Base-by-base conservation (phyloP, 1,140 invertebrate genomes). In the Drosophila truncata region DNA sequence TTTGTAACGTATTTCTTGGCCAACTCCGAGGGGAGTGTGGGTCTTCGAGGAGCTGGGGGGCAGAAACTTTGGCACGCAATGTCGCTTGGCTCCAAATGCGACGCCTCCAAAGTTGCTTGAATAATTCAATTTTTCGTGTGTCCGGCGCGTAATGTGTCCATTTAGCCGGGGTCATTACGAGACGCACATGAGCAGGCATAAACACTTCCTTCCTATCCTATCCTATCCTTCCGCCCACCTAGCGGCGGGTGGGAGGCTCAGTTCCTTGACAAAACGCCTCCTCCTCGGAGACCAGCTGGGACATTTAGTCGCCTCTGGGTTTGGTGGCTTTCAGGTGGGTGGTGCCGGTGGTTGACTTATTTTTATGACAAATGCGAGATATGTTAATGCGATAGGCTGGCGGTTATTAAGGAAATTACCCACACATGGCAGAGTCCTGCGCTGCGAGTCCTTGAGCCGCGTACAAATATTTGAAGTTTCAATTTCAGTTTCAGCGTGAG, bases 361-460 rank as follows among this genome's bases (percentile, higher is more conserved):
- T 84, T 78, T 82, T 84, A 81, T 88, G 84, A 88, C 84, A 88
- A 88, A 88, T 88, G 80, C 79, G 85, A 88, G 84, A 88, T 88
- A 88, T 88, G 84, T 88, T 88, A 88, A 88, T 88, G 85, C 80
- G 84, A 88, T 88, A 88, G 84, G 85, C 84, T 50, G 69, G 64
- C 69, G 78, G 80, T 84, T 84, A 88, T 88, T 88, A 88, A 88
- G 84, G 84, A 84, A 88, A 88, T 88, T 88, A 88, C 69, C 58
- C 73, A 78, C 80, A 82, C 59, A 79, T 70, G 62, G 29, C 60
- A 65, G 39, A 71, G 82, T 67, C 77, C 67, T 78, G 70, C 64
- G 18, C 71, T 44, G 50, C 61, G 61, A 66, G 78, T 80, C 82
- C 73, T 78, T 76, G 72, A 58, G 78, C 59, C 66, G 50, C 52